Base-by-base conservation (phyloP, 2,113 vertebrate species). In the Brienomyrus longianalis region DNA sequence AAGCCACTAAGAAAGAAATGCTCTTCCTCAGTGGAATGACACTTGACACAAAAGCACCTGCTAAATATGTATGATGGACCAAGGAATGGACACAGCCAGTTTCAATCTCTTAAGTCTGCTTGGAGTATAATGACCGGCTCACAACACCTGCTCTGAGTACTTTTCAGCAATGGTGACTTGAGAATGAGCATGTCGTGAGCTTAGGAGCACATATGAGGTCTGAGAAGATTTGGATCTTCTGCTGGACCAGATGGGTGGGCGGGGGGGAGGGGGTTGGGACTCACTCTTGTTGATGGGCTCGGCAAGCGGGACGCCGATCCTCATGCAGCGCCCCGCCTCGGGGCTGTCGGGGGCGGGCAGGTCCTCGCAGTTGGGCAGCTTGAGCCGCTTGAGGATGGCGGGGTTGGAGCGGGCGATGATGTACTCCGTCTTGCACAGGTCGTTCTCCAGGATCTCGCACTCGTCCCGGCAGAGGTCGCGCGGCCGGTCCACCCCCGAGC, bases 231-330 rank as follows among this genome's bases (percentile, higher is more conserved):
- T 1, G 5, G 4, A 39, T 17, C 74, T 2, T 77, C 31, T 77
- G 31, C 5, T 39, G 74, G 31, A 77, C 74, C 17, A 77, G 35
- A 77, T 39, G 27, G 74, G 31, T 35, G 4, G 70, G 70, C 5
- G 19, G 35, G 70, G 70, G 83, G 84, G 70, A 5, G 17, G 31
- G 70, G 70, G 83, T 50, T 10, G 7, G 35, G 35, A n/a, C 97
- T 96, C 90, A 99, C 98, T 98, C 94, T 99, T 99, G 91, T 99
- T 98, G 17, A 99, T 99, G 89, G 98, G 97, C 86, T 99, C 98
- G 0, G 98, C 97, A 97, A 99, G 98, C 0, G 98, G 98, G 74
- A 99, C 99, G 48, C 98, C 98, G 0, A 99, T 99, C 52, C 98
- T 95, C 93, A 99, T 97, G 31, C 98, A 99, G 94, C 96, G 98